Evolutionary conservation across 2,888 invertebrate species (phyloP), one percentile per base, ranked within the genome.

Genomic region (Aphodius sticticus): DNA sequence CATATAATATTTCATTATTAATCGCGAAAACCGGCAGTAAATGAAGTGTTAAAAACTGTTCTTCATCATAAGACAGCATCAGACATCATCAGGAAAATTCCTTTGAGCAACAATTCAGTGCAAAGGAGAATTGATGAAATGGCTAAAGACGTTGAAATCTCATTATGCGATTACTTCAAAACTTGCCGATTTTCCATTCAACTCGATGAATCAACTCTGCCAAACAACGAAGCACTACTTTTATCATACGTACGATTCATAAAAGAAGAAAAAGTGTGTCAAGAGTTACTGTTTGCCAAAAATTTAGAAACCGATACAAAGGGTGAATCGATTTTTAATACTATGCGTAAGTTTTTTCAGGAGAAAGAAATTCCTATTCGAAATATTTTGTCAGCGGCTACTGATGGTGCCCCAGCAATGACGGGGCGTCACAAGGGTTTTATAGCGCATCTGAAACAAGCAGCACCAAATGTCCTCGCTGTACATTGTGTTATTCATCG

Each of bases 151-250:
- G 81, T 86, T 82, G n/a, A n/a, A n/a, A n/a, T n/a, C n/a, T n/a
- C n/a, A n/a, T n/a, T n/a, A n/a, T n/a, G n/a, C n/a, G n/a, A n/a
- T n/a, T n/a, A n/a, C n/a, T n/a, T n/a, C n/a, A n/a, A n/a, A n/a
- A n/a, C n/a, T n/a, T n/a, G 85, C 81, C 82, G 86, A 82, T 87
- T 87, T 82, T 87, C 85, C 84, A 85, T 87, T 76, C 85, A 88
- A 82, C 85, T 87, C 81, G 86, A 87, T 83, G 85, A 87, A 82
- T 85, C 85, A 83, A 86, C 85, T 81, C 85, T 85, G 85, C 82
- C 84, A 36, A 37, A 53, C 35, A 78, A 79, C 69, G 71, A n/a
- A n/a, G n/a, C n/a, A n/a, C n/a, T n/a, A n/a, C n/a, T n/a, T n/a
- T n/a, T n/a, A n/a, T n/a, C n/a, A n/a, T n/a, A n/a, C n/a, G n/a